Base-by-base conservation (phyloP, 23 tunicate species). In the Trididemnum clinides region DNA sequence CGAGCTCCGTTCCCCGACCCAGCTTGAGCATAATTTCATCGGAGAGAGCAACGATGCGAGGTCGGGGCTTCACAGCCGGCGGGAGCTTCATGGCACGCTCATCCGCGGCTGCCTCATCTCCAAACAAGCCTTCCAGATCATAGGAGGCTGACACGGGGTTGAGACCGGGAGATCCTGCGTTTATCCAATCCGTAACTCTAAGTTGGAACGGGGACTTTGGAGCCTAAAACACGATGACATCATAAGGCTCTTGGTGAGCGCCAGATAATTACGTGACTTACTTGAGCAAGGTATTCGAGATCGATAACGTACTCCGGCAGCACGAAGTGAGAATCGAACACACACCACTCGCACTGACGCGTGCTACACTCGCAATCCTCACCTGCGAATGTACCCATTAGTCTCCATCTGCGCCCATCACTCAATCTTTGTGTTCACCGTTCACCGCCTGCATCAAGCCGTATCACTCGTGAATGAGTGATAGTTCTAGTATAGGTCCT, bases 351-450 rank as follows among this genome's bases (percentile, higher is more conserved):
- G 75, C 91, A 89, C 66, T 94, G 98, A 25, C 98, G 64, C 20
- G 90, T 82, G 79, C 94, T 94, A 82, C 98, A 94, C 57, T 89
- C 98, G 64, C 98, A 94, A 51, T 92, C 95, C 6, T 90, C 97
- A 36, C 57, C 80, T 36, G 26, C 28, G 22, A 59, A 19, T 44
- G 54, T 15, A 44, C n/a, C n/a, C n/a, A n/a, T n/a, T n/a, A n/a
- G n/a, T n/a, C n/a, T n/a, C n/a, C n/a, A n/a, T n/a, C n/a, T n/a
- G n/a, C n/a, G n/a, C n/a, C n/a, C n/a, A n/a, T n/a, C n/a, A n/a
- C n/a, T n/a, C n/a, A n/a, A n/a, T n/a, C n/a, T n/a, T n/a, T n/a
- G n/a, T n/a, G n/a, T n/a, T n/a, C n/a, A n/a, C n/a, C n/a, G n/a
- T n/a, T n/a, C n/a, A n/a, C n/a, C n/a, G n/a, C n/a, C n/a, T n/a